These are phyloP conservation scores for Neelides folsomi DNA, from an alignment of 2,888 invertebrate species.

Conservation along the genomic window DNA sequence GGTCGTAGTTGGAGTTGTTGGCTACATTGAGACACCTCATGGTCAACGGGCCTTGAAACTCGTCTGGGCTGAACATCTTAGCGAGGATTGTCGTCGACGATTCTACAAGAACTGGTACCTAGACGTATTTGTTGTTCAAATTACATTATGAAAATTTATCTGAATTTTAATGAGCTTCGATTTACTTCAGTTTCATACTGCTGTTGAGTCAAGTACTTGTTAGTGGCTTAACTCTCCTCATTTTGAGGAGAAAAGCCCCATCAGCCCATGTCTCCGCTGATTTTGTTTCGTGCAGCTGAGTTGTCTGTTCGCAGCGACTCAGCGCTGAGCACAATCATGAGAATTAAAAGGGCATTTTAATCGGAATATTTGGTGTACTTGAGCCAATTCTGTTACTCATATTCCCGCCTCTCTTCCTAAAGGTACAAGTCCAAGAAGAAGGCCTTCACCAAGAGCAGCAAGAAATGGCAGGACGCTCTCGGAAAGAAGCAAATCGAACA, in stretches of 20 bases:
- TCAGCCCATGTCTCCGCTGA: constrained; percentile 2
- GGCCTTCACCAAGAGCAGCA: constrained; percentile 95
- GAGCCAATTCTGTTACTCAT: background rate
- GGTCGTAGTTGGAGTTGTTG: constrained; percentile 93
- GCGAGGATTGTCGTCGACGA: constrained; percentile 93
- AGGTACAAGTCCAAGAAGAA: constrained; percentile 99
- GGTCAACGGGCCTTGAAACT: constrained; percentile 89
- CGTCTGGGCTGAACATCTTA: constrained; percentile 97
- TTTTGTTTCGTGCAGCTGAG: too few species aligned
- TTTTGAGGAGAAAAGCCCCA: background rate
- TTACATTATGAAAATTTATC: too few species aligned
- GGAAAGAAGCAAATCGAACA: constrained; percentile 94
- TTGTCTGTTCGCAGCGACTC: too few species aligned
- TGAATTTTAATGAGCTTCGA: too few species aligned
- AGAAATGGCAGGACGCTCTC: constrained; percentile 96
- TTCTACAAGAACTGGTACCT: constrained; percentile 99
- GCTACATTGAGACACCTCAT: constrained; percentile 97
- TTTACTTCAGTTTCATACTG: too few species aligned
- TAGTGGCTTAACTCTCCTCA: too few species aligned
- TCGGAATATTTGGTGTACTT: too few species aligned
- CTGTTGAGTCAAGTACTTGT: too few species aligned
- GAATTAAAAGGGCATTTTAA: too few species aligned
- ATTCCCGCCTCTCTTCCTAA: constrained; percentile 22
- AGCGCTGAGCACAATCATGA: too few species aligned
- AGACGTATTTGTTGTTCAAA: too few species aligned